Evolutionary conservation across 2,888 invertebrate genomes (phyloP), one percentile per base, ranked within the genome.

Genomic region (Drosophila mimetica): DNA sequence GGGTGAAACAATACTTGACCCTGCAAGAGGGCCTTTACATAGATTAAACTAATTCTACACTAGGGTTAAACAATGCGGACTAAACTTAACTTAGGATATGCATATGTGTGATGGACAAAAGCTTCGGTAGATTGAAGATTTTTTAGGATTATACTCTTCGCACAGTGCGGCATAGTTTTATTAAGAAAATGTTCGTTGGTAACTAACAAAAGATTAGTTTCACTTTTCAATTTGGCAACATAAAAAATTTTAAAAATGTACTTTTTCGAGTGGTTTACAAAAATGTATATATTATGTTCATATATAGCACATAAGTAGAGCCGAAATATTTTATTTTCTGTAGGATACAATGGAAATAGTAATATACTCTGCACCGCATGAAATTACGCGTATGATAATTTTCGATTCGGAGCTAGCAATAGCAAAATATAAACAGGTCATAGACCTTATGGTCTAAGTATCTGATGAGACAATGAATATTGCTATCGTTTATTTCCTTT

Each of bases 1-100:
- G n/a, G 46, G 5, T 48, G 42, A 55, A 67, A 53, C 47, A 63
- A 66, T 63, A 48, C 34, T 48, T 30, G 20, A 34, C 53, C 16
- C 18, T 20, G 7, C n/a, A 18, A 13, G 9, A 16, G 30, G 53
- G 14, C 28, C 30, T 28, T 46, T 30, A 53, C 32, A n/a, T n/a
- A 18, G 44, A 57, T 55, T 69, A 66, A 76, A 63, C 52, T 59
- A 46, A 60, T 46, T 48, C 59, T 67, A 70, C 48, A 42, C 65
- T 64, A 71, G 59, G 57, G 71, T 67, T 61, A 55, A 54, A 73
- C 67, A 67, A 71, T 73, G 75, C 52, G 67, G 66, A 74, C 71
- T 76, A 75, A 82, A 77, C 75, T 77, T 75, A 75, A 74, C 57
- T 42, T 65, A 75, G 64, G 83, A 85, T 86, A 85, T 84, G 83